A percentile compares a stretch with the other conserved stretches of the same genome.
phyloP scores from a whole-genome alignment of 2,888 invertebrate species.

The Polylopha cassiicola region DNA sequence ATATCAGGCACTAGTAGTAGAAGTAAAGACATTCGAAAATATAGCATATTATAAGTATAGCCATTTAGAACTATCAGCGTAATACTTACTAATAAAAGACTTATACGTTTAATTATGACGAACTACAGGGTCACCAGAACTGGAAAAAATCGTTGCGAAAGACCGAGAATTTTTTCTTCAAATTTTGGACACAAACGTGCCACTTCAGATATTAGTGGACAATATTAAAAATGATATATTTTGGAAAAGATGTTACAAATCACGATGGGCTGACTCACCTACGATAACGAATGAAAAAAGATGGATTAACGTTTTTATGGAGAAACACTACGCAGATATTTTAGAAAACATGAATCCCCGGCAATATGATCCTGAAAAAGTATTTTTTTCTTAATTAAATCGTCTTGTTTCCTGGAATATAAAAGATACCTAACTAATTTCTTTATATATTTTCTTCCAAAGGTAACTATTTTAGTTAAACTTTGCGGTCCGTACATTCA shows the following conservation, averaged over 20 bases:
- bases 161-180: constrained; percentile 64
- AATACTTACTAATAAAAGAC: too few species aligned
- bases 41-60: too few species aligned
- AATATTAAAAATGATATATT: constrained; percentile 68
- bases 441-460: constrained; percentile 16
- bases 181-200: constrained; percentile 56
- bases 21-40: too few species aligned
- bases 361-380: constrained; percentile 71
- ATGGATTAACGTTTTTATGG: constrained; percentile 68
- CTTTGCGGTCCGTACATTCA: constrained; percentile 66
- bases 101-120: constrained; percentile 20
- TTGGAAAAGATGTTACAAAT: constrained; percentile 65
- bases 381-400: constrained; percentile 25
- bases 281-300: constrained; percentile 41
- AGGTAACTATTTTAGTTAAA: constrained; percentile 61
- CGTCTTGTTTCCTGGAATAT: not conserved
- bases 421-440: constrained; percentile 16
- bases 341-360: constrained; percentile 69
- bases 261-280: constrained; percentile 54
- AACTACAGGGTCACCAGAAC: constrained; percentile 58
- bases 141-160: constrained; percentile 55
- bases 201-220: constrained; percentile 62
- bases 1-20: too few species aligned
- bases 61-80: too few species aligned
- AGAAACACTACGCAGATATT: constrained; percentile 62